Evolutionary conservation across 2,113 vertebrate genomes (phyloP), one percentile per base, ranked within the genome.

Genomic region (Hylia prasina): DNA sequence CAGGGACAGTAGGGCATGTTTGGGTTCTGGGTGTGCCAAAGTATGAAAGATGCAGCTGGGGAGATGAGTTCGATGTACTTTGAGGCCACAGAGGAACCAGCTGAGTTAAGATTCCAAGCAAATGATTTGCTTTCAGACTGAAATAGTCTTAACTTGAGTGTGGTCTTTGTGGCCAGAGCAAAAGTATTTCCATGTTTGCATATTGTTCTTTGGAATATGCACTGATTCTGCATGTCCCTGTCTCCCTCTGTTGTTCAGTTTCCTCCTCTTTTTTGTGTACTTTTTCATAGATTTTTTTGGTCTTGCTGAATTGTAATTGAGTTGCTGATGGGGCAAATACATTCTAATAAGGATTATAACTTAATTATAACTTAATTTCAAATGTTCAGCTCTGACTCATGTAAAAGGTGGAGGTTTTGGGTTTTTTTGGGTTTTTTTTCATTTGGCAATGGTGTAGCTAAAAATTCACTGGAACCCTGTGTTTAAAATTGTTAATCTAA

Each of bases 301-400:
- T 53, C 23, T 89, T 80, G 50, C 50, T 92, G 85, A 96, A 73
- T 89, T 90, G 68, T 56, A 94, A 94, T 75, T 2, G 15, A 97
- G 94, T 90, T 30, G 10, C 73, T 94, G 96, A 48, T 47, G 83
- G 83, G 77, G 64, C 87, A 97, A 96, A 96, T 96, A 94, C 56
- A 95, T 96, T 97, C 96, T 96, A 96, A 82, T 94, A 85, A 86
- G 87, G 82, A 92, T 94, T 97, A 77, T 97, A 79, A 93, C 96
- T 97, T 96, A n/a, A 68, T 95, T 97, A n/a, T 90, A 95, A 96
- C 66, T 92, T 95, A 79, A 97, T 96, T 96, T 95, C 82, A 95
- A 96, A 63, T 93, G 95, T 97, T 96, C 57, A 56, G 75, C 61
- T 78, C 45, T 35, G 42, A 86, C 65, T 97, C 75, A n/a, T 48